Evolutionary conservation across 2,113 vertebrate species (phyloP).

Genomic region (Pelecanoides urinatrix): DNA sequence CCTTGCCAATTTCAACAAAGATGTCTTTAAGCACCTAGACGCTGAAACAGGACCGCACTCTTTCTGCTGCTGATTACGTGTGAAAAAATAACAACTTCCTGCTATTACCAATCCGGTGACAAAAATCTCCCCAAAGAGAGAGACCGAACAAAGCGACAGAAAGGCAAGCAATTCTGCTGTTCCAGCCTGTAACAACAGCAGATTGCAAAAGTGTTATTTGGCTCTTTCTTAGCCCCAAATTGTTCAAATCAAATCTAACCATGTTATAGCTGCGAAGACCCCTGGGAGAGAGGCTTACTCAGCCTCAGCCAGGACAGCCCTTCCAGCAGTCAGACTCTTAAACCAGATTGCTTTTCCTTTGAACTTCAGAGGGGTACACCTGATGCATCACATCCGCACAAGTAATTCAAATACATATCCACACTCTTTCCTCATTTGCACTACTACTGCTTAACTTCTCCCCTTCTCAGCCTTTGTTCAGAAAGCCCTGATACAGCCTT

Average conservation of each 20-base stretch:
- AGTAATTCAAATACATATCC: neutral
- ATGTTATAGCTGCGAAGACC: neutral
- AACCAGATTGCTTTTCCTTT: neutral
- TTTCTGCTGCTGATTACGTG: conserved; percentile 1
- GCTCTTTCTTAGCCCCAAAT: neutral
- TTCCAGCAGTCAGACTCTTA: neutral
- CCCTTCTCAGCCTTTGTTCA: neutral
- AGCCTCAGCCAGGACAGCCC: neutral
- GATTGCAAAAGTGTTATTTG: neutral
- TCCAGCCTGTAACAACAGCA: neutral
- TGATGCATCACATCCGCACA: neutral
- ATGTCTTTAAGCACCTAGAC: neutral
- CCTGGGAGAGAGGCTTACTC: neutral
- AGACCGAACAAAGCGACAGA: neutral
- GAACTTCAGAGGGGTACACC: neutral
- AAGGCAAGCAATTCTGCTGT: neutral
- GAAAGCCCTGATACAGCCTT: neutral
- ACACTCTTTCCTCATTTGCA: neutral
- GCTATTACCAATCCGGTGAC: neutral
- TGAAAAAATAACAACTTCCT: conserved; percentile 35
- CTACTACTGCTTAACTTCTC: neutral
- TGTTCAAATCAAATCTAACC: neutral
- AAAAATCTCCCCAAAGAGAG: neutral
- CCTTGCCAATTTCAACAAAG: neutral
- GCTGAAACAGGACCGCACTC: neutral